phyloP scores from a whole-genome alignment of 2,888 invertebrate species.

The Megaustenia siamemsis region DNA sequence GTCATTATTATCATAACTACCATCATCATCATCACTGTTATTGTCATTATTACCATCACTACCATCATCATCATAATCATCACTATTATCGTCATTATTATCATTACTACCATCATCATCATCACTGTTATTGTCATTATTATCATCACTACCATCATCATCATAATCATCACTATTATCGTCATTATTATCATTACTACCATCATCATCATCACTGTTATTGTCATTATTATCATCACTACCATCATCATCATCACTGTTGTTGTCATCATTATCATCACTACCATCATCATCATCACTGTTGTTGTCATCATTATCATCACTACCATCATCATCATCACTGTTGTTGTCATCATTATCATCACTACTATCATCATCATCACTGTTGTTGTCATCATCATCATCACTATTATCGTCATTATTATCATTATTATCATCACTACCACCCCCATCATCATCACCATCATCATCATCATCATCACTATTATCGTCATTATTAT shows the following conservation, averaged over 20 bases:
- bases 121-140: neutral
- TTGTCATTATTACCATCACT: neutral
- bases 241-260: conserved; percentile 31
- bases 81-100: neutral
- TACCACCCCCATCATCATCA: too few species aligned
- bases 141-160: too few species aligned
- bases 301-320: neutral
- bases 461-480: too few species aligned
- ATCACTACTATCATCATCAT: too few species aligned
- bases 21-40: neutral
- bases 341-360: neutral
- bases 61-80: too few species aligned
- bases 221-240: conserved; percentile 16
- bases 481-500: too few species aligned
- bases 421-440: neutral
- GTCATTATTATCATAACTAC: too few species aligned
- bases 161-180: conserved; percentile 3
- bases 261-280: neutral
- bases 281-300: neutral
- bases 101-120: neutral
- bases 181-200: conserved; percentile 12
- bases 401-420: neutral
- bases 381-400: too few species aligned
- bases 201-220: conserved; percentile 22
- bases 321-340: conserved; percentile 12